Base-by-base conservation (phyloP, 2,888 invertebrate genomes). In the Pyrrhia umbra region DNA sequence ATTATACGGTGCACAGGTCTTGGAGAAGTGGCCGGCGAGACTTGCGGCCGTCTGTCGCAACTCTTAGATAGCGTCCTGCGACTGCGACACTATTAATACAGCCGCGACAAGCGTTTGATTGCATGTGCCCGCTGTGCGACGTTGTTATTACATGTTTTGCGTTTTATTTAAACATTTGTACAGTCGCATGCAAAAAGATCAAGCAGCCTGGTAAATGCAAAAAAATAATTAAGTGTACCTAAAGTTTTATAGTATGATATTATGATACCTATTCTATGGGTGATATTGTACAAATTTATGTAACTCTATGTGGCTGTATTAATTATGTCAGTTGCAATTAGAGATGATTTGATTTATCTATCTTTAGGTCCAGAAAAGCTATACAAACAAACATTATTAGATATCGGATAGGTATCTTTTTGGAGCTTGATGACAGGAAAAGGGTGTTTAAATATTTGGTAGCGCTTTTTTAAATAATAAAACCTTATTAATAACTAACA, bases 91-190 rank as follows among this genome's bases (percentile, higher is more conserved):
- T 88, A 80, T 81, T 88, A 89, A 88, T 88, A 85, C 83, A 77
- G 85, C 77, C 84, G 82, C 85, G 89, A 91, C 89, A 89, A 88
- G 85, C 88, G 86, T 90, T 88, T 89, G 90, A 92, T 92, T 90
- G 88, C 91, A 85, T 86, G 87, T 87, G 85, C 84, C 75, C 79
- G 86, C 82, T 80, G 79, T 76, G 78, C 72, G 82, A 86, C 81
- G 85, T 84, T 87, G 83, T 88, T 88, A 89, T 88, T 88, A 90
- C 85, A 83, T 77, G 88, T 81, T 85, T 80, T 79, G 75, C 54
- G 61, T 67, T 80, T 72, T 68, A 55, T 79, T 64, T 63, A 65
- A 74, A 75, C 64, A 70, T 62, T 56, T 20, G 79, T 80, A 79
- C 81, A 75, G 59, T 66, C 75, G 39, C 23, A 49, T 25, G 21